phyloP scores from a whole-genome alignment of 2,797 vertebrate species.

The Simalia tracyae region DNA sequence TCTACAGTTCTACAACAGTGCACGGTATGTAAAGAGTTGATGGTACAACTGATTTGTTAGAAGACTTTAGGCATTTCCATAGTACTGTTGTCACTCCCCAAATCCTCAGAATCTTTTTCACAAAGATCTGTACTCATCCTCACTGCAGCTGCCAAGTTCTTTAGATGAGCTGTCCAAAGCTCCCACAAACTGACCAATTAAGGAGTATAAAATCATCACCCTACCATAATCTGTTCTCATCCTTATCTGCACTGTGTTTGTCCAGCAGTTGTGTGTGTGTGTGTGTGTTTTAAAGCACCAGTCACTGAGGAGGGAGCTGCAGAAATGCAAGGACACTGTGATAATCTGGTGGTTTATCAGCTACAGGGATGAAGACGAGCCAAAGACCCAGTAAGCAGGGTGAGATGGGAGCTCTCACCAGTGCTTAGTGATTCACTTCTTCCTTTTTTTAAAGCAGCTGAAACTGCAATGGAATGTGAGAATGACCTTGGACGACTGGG shows the following conservation, averaged over 20 bases:
- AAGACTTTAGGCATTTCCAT: not conserved
- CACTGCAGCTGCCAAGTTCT: not conserved
- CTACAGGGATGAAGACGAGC: not conserved
- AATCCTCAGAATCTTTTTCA: not conserved
- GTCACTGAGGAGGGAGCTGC: not conserved
- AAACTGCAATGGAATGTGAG: not conserved
- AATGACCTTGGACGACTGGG: too few relatives aligned
- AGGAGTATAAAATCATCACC: not conserved
- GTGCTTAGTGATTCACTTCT: not conserved
- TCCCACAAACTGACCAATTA: not conserved
- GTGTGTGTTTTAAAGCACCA: not conserved
- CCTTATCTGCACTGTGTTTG: not conserved
- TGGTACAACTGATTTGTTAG: not conserved
- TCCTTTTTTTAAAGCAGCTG: not conserved
- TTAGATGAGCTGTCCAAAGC: not conserved
- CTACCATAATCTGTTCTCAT: not conserved
- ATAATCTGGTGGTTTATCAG: not conserved
- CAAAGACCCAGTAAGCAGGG: not conserved
- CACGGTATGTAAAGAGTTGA: slow-evolving; percentile 71
- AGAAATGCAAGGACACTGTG: not conserved
- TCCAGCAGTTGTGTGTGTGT: not conserved
- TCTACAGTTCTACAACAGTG: slow-evolving; percentile 69
- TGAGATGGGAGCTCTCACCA: not conserved
- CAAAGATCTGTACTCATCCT: not conserved
- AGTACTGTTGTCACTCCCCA: not conserved